These are phyloP conservation scores for Leucozona laternaria DNA, from an alignment of 2,888 invertebrate genomes.

Conservation along the genomic window DNA sequence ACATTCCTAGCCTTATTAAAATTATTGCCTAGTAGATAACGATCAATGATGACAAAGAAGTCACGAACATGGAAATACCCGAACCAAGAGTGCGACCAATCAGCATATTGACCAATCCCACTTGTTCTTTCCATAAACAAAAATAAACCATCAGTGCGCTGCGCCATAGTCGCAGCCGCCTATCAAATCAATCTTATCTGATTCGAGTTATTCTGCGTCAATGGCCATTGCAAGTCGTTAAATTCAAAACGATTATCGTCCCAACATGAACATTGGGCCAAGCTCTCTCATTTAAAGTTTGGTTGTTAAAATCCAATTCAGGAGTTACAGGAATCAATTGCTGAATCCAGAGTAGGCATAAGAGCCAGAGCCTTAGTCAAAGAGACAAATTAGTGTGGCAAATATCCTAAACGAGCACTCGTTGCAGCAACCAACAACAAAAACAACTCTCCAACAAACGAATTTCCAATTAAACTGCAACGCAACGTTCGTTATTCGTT, in stretches of 20 bases:
- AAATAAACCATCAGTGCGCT: background rate
- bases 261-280: constrained; percentile 9
- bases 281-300: background rate
- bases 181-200: constrained; percentile 52
- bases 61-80: constrained; percentile 42
- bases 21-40: constrained; percentile 22
- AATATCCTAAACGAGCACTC: constrained; percentile 68
- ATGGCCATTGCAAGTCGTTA: constrained; percentile 57
- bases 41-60: constrained; percentile 47
- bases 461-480: constrained; percentile 66
- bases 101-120: constrained; percentile 63
- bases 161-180: background rate
- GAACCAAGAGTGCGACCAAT: constrained; percentile 49
- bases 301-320: constrained; percentile 42
- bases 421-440: constrained; percentile 2
- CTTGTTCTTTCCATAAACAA: constrained; percentile 42
- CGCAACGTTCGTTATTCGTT: constrained; percentile 39
- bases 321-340: constrained; percentile 62
- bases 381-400: constrained; percentile 69
- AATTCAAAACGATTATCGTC: constrained; percentile 55
- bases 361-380: background rate
- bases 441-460: constrained; percentile 26
- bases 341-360: background rate
- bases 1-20: constrained; percentile 38
- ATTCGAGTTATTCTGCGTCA: constrained; percentile 45